Percentiles rank a stretch among this genome's conserved stretches.
These are phyloP conservation scores for Peromyscus eremicus DNA, from an alignment of 2,797 vertebrate genomes.

Conservation along the genomic window DNA sequence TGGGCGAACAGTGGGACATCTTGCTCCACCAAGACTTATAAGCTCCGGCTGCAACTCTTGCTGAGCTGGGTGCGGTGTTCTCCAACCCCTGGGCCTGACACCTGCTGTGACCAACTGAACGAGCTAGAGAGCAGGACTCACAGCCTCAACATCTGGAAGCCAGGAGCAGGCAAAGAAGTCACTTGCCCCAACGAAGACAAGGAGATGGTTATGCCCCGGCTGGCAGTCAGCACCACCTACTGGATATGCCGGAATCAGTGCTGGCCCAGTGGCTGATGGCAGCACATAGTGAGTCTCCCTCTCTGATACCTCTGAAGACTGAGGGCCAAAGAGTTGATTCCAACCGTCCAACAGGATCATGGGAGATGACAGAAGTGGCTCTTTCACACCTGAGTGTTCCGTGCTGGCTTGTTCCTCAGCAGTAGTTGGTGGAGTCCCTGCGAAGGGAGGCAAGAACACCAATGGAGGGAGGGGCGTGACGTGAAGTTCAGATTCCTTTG, in stretches of 20 bases:
- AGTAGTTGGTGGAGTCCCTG: background rate
- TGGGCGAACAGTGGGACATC: background rate
- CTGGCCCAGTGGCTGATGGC: fast-evolving
- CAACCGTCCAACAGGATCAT: fast-evolving
- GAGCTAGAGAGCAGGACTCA: background rate
- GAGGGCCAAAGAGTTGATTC: background rate
- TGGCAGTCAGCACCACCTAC: background rate
- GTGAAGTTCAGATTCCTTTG: background rate
- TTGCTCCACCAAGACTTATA: fast-evolving
- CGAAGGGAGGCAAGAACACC: too few species aligned
- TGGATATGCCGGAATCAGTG: fast-evolving
- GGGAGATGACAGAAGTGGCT: fast-evolving
- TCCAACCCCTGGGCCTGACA: background rate
- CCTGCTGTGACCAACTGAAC: background rate
- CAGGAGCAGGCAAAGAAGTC: fast-evolving
- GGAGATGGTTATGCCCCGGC: fast-evolving
- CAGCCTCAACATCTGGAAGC: too few species aligned
- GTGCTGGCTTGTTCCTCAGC: background rate
- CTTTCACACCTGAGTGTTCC: background rate
- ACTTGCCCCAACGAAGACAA: background rate
- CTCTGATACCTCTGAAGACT: fast-evolving
- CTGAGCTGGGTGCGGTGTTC: background rate
- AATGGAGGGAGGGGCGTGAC: too few species aligned
- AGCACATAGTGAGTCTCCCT: background rate
- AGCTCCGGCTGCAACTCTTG: too few species aligned